A percentile compares a stretch with the other conserved stretches of the same genome.
Conservation (phyloP, 2,113 vertebrate species). For the Proterorhinus semilunaris region DNA sequence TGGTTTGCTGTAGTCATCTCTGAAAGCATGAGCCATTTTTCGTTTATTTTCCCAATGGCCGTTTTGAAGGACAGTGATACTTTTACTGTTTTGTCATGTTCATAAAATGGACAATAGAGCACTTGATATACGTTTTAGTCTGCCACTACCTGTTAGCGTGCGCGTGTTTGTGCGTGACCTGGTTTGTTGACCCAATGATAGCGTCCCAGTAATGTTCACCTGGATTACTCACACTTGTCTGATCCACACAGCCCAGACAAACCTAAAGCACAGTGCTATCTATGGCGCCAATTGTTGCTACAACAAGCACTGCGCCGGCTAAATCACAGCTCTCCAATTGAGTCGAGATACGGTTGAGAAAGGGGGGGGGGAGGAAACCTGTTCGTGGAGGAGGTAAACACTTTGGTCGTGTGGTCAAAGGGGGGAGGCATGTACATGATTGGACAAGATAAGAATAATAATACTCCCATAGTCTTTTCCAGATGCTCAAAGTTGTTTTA, state of each 20-base stretch:
- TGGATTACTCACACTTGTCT: conserved; percentile 45
- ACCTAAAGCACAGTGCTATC: conserved; percentile 20
- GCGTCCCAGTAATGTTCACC: conserved; percentile 27
- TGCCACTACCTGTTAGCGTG: background rate
- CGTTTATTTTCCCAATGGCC: background rate
- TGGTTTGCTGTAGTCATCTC: too few relatives aligned
- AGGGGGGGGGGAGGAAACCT: background rate
- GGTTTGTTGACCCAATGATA: conserved; percentile 51
- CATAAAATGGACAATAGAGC: conserved; percentile 9
- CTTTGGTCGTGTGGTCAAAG: conserved; percentile 39
- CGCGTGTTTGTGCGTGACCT: conserved; percentile 19
- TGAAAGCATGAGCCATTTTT: too few relatives aligned
- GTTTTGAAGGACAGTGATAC: background rate
- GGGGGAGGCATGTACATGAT: conserved; percentile 6
- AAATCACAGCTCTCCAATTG: conserved; percentile 35
- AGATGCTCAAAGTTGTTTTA: too few relatives aligned
- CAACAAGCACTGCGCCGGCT: background rate
- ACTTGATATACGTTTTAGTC: conserved; percentile 5
- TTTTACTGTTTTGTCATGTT: background rate
- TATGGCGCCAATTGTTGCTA: conserved; percentile 5
- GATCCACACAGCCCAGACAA: conserved; percentile 7
- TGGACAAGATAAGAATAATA: background rate
- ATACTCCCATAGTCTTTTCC: too few relatives aligned
- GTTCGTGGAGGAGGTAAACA: conserved; percentile 34
- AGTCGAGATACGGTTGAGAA: conserved; percentile 23